Conservation (phyloP, 2,113 vertebrate species). For the Solea senegalensis region DNA sequence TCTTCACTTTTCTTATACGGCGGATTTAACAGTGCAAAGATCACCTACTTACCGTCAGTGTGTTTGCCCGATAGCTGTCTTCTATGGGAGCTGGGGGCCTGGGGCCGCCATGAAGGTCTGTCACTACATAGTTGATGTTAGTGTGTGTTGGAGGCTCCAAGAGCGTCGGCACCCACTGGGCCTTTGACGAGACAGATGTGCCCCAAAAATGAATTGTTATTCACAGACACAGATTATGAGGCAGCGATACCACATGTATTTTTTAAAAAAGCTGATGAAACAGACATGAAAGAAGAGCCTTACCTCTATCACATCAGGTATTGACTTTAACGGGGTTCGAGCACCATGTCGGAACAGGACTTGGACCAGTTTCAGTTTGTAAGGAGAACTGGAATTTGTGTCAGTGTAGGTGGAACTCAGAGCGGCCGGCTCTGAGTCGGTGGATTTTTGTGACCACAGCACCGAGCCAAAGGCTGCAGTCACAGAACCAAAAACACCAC, state of each 20-base stretch:
- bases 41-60: conserved; percentile 72
- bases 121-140: conserved; percentile 86
- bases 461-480: conserved; percentile 72
- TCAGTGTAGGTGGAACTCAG: background rate
- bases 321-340: conserved; percentile 87
- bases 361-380: conserved; percentile 87
- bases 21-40: conserved; percentile 5
- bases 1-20: background rate
- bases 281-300: background rate
- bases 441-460: conserved; percentile 76
- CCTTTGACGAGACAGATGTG: conserved; percentile 73
- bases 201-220: conserved; percentile 1
- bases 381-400: conserved; percentile 28
- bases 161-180: conserved; percentile 85
- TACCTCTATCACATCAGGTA: conserved; percentile 86
- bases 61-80: conserved; percentile 79
- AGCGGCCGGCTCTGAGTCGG: conserved; percentile 12
- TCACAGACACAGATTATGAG: background rate
- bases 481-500: conserved; percentile 71
- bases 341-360: conserved; percentile 91
- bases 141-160: conserved; percentile 87
- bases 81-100: conserved; percentile 83
- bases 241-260: background rate
- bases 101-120: conserved; percentile 86
- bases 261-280: background rate